Evolutionary conservation across 2,797 vertebrate species (phyloP).

Genomic region (Kryptopterus vitreolus): DNA sequence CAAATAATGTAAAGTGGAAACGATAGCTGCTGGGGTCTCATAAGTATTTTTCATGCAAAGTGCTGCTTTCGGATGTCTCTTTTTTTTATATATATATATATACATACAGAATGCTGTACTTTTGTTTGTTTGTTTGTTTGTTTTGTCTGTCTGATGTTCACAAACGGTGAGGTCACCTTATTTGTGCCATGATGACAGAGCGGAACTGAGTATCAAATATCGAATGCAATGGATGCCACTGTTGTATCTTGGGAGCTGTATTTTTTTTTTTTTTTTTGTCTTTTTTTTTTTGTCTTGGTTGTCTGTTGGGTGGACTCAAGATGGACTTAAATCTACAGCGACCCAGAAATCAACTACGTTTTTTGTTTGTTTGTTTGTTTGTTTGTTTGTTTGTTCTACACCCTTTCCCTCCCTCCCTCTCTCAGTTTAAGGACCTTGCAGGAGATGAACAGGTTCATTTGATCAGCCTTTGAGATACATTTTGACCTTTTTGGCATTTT

Average conservation of each 20-base stretch:
- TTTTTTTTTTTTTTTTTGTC: too few species aligned
- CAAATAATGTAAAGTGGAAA: conserved; percentile 37
- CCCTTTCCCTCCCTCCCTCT: conserved; percentile 12
- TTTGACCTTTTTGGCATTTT: conserved; percentile 44
- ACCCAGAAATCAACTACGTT: conserved; percentile 11
- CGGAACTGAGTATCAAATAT: conserved; percentile 54
- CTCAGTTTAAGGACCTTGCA: conserved; percentile 36
- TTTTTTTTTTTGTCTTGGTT: conserved; percentile 39
- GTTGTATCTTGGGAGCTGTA: conserved; percentile 44
- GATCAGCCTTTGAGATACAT: conserved; percentile 37
- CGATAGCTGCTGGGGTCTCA: conserved; percentile 70
- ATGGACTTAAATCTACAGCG: conserved; percentile 31
- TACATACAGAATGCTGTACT: conserved; percentile 67
- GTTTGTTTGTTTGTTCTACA: conserved; percentile 21
- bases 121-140: conserved; percentile 46
- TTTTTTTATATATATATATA: conserved; percentile 19
- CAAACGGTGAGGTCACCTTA: conserved; percentile 43
- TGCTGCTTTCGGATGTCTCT: conserved; percentile 61
- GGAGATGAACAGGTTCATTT: conserved; percentile 4
- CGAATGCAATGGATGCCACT: conserved; percentile 49
- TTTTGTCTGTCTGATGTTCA: conserved; percentile 41
- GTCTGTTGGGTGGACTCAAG: conserved; percentile 38
- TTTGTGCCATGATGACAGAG: conserved; percentile 54
- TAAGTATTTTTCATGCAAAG: conserved; percentile 62
- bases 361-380: not conserved